These are phyloP conservation scores for Cinclus mexicanus DNA, from an alignment of 2,113 vertebrate species.

Conservation along the genomic window DNA sequence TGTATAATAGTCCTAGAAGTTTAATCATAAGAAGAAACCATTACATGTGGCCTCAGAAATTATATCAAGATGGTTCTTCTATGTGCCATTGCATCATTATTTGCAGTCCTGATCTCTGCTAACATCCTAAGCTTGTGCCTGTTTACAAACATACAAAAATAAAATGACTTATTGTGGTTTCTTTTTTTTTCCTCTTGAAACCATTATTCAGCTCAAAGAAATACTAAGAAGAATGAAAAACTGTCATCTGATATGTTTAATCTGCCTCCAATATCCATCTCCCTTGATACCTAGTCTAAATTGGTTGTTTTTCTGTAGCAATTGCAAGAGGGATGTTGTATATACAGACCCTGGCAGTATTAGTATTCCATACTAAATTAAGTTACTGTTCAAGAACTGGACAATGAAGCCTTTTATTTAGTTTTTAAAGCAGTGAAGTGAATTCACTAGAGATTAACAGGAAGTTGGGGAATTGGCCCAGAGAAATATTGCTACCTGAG, in stretches of 20 bases:
- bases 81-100: neutral
- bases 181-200: neutral
- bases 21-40: neutral
- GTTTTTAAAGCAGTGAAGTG: neutral
- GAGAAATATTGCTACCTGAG: neutral
- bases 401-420: neutral
- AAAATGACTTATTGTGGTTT: neutral
- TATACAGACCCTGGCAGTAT: neutral
- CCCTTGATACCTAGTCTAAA: neutral
- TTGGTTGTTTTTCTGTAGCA: neutral
- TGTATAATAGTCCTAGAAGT: neutral
- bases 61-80: neutral
- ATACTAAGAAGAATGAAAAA: neutral
- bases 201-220: neutral
- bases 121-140: neutral
- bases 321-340: neutral
- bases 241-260: neutral
- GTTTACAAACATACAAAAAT: neutral
- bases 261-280: accelerated
- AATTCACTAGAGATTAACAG: neutral
- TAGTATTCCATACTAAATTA: neutral
- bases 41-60: neutral
- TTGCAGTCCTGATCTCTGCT: neutral
- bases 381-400: neutral
- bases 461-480: neutral